Evolutionary conservation across 2,888 invertebrate genomes (phyloP), one percentile per base, ranked within the genome.

Genomic region (Empis stercorea): DNA sequence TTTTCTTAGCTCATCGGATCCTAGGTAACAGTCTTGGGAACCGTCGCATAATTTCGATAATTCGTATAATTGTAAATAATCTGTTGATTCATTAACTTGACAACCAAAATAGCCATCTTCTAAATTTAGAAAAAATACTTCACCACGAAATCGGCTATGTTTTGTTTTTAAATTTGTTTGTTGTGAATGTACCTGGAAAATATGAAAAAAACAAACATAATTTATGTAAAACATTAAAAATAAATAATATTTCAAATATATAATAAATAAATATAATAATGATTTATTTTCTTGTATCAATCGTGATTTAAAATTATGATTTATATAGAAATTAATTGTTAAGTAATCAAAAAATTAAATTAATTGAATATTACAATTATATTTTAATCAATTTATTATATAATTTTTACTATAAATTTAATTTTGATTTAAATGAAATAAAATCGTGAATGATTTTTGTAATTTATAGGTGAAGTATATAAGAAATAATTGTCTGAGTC

Each of bases 81-180:
- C 91, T 66, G 87, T 87, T 62, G 92, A 92, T 76, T 88, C 89
- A 78, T 94, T 94, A 63, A 93, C 89, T 79, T 94, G 93, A 75
- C 93, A 94, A 65, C 92, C 93, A 74, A 94, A 94, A 73, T 91
- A 93, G 68, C 93, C 93, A 78, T 93, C 92, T 78, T 93, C 93
- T 73, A 93, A 79, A 75, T 93, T 93, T 71, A 94, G 80, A 78
- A 93, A 91, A 79, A 94, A 93, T 71, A 92, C 84, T 79, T 93
- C 92, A 73, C 84, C 80, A 78, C 81, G 85, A 74, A 84, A 82
- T 78, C 68, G 66, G 23, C 40, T 40, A 20, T 38, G 38, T 60
- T 64, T 66, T 59, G 65, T 64, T 59, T 66, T 80, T 77, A 83
- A 82, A 71, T 80, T 81, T 70, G 79, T 79, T 74, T 79, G 80